Percentiles rank a stretch among this genome's conserved stretches.
phyloP scores from a whole-genome alignment of 2,888 invertebrate species.

The Perizoma flavofasciatum region DNA sequence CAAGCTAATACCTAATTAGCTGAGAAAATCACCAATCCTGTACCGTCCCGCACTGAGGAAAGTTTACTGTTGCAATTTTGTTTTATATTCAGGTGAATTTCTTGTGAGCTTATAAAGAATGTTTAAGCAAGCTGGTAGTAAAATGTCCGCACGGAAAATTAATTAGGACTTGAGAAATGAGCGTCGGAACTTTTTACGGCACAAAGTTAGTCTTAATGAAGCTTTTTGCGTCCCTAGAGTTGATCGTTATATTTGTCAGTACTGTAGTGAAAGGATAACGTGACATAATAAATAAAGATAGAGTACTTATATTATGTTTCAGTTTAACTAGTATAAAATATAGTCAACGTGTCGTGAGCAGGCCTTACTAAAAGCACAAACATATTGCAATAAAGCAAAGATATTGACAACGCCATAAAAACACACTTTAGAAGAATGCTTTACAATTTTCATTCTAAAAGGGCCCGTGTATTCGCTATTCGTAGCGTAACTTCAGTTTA shows the following conservation, averaged over 20 bases:
- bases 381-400: too few relatives aligned
- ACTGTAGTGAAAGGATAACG: too few relatives aligned
- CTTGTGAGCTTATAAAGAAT: neutral
- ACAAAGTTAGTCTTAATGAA: conserved; percentile 20
- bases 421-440: too few relatives aligned
- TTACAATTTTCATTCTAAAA: neutral
- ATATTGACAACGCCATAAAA: too few relatives aligned
- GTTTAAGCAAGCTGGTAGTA: conserved; percentile 1
- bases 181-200: conserved; percentile 19
- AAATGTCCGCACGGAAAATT: conserved; percentile 3
- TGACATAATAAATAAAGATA: too few relatives aligned
- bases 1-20: conserved; percentile 18
- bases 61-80: neutral
- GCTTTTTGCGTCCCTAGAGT: conserved; percentile 8
- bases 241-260: too few relatives aligned
- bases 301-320: too few relatives aligned
- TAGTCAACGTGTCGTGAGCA: too few relatives aligned
- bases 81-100: neutral
- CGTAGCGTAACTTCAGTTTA: conserved; percentile 1
- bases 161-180: conserved; percentile 22
- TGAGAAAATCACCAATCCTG: neutral
- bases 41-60: neutral
- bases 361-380: too few relatives aligned
- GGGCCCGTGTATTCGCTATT: conserved; percentile 2
- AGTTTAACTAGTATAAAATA: too few relatives aligned